phyloP scores from a whole-genome alignment of 2,888 invertebrate genomes.

The Drosophila heteroneura region DNA sequence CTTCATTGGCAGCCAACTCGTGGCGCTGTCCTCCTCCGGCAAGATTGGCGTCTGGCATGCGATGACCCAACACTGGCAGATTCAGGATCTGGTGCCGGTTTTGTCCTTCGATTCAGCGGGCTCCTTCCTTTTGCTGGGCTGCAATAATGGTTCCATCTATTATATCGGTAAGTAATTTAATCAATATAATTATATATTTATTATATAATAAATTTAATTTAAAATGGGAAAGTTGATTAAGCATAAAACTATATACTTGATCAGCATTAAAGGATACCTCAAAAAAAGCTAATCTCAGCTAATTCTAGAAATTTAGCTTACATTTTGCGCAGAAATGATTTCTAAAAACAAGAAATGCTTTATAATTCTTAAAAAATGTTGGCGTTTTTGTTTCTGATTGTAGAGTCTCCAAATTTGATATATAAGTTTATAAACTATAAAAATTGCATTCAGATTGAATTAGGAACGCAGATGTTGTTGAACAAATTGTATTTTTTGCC shows the following conservation, averaged over 20 bases:
- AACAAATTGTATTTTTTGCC: too few species aligned
- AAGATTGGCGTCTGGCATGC: slow-evolving; percentile 99
- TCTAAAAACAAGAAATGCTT: neutral
- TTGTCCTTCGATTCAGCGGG: slow-evolving; percentile 99
- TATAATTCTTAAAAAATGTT: too few species aligned
- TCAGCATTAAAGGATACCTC: neutral
- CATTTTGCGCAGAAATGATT: too few species aligned
- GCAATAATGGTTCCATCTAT: slow-evolving; percentile 98
- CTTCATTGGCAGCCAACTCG: slow-evolving; percentile 98
- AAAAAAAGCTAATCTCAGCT: too few species aligned
- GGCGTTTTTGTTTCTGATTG: neutral
- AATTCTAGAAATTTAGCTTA: too few species aligned
- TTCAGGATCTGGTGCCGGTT: slow-evolving; percentile 97
- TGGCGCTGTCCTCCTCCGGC: slow-evolving; percentile 96
- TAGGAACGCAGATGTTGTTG: neutral
- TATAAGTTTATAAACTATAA: neutral
- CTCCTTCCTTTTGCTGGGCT: slow-evolving; percentile 96
- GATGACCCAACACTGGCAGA: slow-evolving; percentile 99
- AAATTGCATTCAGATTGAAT: neutral
- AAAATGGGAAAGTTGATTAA: neutral
- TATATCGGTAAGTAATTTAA: slow-evolving; percentile 91
- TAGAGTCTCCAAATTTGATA: neutral
- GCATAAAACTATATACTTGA: too few species aligned
- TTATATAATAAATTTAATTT: neutral
- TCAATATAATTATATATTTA: neutral